phyloP scores from a whole-genome alignment of 2,113 vertebrate species.

The Oceanites oceanicus region DNA sequence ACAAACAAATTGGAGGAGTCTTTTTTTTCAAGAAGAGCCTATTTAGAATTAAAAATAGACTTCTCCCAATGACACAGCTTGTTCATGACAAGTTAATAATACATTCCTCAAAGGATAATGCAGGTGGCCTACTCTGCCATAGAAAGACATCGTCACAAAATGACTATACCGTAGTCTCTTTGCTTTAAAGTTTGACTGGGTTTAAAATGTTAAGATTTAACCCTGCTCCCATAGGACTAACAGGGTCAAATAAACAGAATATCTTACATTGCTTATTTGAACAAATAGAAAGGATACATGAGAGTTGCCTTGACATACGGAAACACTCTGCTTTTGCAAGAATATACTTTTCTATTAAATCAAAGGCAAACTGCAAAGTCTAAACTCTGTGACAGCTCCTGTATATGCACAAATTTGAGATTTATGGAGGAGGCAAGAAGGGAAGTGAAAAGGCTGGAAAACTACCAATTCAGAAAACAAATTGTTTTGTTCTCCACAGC shows the following conservation, averaged over 20 bases:
- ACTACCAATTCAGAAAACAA: not conserved
- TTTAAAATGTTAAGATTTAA: not conserved
- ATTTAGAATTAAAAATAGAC: not conserved
- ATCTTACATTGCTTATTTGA: not conserved
- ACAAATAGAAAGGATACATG: not conserved
- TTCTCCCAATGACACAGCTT: not conserved
- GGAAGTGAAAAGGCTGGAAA: not conserved
- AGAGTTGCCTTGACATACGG: not conserved
- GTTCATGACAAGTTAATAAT: not conserved
- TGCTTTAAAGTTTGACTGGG: not conserved
- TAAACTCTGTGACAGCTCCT: not conserved
- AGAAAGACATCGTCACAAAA: not conserved
- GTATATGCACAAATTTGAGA: not conserved
- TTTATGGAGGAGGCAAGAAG: not conserved
- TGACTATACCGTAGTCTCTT: not conserved
- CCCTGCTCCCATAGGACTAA: not conserved
- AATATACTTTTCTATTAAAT: not conserved
- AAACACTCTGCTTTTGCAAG: not conserved
- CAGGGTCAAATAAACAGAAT: not conserved
- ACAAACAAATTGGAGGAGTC: not conserved
- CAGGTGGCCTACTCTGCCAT: not conserved
- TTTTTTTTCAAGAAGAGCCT: not conserved
- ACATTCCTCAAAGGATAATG: not conserved
- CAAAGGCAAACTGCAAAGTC: not conserved
- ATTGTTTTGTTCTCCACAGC: not conserved